These are phyloP conservation scores for Chlorodrepanis virens DNA, from an alignment of 2,113 vertebrate genomes.

Conservation along the genomic window DNA sequence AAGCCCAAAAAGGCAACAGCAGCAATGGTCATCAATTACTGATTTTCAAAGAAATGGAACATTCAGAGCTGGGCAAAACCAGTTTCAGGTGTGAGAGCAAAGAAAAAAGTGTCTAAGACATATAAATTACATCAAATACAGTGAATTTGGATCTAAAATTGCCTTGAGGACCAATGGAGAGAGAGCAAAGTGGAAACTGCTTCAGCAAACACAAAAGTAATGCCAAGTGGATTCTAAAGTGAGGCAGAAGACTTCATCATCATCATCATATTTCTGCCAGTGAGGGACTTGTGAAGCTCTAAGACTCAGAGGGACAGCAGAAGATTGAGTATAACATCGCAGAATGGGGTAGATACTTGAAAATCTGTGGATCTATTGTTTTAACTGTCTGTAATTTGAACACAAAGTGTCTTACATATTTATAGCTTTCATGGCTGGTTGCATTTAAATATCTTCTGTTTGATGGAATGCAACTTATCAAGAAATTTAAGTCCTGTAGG, in stretches of 20 bases:
- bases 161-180: neutral
- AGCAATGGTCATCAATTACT: neutral
- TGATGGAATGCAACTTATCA: neutral
- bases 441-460: neutral
- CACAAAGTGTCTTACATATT: neutral
- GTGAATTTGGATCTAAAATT: neutral
- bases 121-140: neutral
- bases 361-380: neutral
- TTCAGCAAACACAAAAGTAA: neutral
- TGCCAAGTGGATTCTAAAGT: neutral
- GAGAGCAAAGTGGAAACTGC: neutral
- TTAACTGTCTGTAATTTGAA: neutral
- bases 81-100: neutral
- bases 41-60: neutral
- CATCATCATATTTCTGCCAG: neutral
- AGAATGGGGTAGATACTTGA: neutral
- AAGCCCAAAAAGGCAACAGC: neutral
- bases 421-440: neutral
- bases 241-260: neutral
- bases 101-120: neutral
- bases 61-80: neutral
- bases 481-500: neutral
- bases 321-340: neutral
- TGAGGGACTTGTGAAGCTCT: neutral
- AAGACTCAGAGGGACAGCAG: neutral